Evolutionary conservation across 1,140 invertebrate genomes (phyloP).

Genomic region (Zaprionus lachaisei): DNA sequence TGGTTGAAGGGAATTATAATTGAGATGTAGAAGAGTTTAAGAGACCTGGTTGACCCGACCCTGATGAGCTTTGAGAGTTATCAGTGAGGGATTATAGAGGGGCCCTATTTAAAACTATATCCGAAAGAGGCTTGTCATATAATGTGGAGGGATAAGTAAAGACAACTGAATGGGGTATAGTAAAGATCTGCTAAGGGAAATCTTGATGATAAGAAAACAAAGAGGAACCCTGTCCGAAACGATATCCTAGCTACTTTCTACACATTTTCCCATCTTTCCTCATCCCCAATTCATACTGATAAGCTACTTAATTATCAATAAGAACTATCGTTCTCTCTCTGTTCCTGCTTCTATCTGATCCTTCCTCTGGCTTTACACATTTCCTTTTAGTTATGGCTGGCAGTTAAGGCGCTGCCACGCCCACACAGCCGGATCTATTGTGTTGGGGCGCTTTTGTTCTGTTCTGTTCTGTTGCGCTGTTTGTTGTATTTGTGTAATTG

Average conservation of each 20-base stretch:
- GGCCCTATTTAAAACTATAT: no score
- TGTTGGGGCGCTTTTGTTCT: conserved; percentile 46
- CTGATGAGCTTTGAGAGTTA: no score
- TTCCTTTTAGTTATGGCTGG: conserved; percentile 6
- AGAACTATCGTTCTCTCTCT: conserved; percentile 13
- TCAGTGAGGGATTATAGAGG: no score
- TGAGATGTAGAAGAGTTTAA: no score
- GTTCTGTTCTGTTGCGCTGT: conserved; percentile 51
- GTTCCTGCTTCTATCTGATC: not conserved
- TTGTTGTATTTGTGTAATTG: conserved; percentile 76
- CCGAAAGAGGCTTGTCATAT: no score
- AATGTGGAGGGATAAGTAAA: no score
- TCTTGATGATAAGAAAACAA: no score
- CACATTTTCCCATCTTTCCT: not conserved
- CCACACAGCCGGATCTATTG: conserved; percentile 26
- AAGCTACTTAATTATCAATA: conserved; percentile 53
- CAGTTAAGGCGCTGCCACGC: conserved; percentile 6
- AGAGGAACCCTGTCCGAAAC: no score
- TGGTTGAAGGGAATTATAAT: no score
- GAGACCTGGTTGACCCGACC: no score
- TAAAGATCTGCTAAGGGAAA: no score
- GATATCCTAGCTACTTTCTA: not conserved
- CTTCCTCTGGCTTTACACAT: not conserved
- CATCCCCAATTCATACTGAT: not conserved
- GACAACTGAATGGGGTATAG: no score